Percentiles rank a stretch among this genome's conserved stretches.
Evolutionary conservation across 2,888 invertebrate genomes (phyloP).

Genomic region (Macrostomum cliftonense): DNA sequence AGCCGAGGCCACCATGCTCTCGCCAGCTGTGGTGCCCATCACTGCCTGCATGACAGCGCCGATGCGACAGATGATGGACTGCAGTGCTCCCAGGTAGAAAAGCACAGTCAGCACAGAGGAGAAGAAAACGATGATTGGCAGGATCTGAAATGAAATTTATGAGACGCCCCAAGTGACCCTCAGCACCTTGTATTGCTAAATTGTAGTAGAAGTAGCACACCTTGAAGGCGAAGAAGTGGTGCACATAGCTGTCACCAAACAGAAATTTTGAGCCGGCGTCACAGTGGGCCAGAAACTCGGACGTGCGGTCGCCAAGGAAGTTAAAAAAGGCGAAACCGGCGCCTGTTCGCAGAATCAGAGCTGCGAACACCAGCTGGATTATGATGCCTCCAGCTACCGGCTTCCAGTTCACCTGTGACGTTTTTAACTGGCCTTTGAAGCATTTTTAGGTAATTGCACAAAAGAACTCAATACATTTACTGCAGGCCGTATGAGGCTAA

Average conservation of each 20-base stretch:
- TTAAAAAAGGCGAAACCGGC: slow-evolving; percentile 46
- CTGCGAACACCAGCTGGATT: slow-evolving; percentile 56
- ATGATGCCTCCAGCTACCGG: slow-evolving; percentile 59
- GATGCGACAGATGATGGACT: slow-evolving; percentile 57
- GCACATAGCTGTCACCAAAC: slow-evolving; percentile 45
- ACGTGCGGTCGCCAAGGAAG: slow-evolving; percentile 51
- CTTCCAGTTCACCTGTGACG: slow-evolving; percentile 45
- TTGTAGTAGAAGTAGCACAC: slow-evolving; percentile 45
- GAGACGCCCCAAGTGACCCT: too few relatives aligned
- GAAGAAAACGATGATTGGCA: slow-evolving; percentile 79
- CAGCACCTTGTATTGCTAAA: too few relatives aligned
- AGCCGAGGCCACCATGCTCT: slow-evolving; percentile 68
- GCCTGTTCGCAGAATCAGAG: slow-evolving; percentile 25
- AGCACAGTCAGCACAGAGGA: slow-evolving; percentile 69
- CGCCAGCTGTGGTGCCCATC: slow-evolving; percentile 72
- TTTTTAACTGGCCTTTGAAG: too few relatives aligned
- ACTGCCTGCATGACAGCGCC: slow-evolving; percentile 51
- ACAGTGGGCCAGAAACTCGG: slow-evolving; percentile 59
- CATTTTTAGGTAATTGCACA: too few relatives aligned
- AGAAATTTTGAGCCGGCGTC: slow-evolving; percentile 64
- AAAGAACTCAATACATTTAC: too few relatives aligned
- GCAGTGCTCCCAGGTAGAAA: slow-evolving; percentile 71
- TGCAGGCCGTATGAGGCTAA: too few relatives aligned
- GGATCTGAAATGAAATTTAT: slow-evolving; percentile 38
- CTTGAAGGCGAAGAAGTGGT: slow-evolving; percentile 59